Conservation (phyloP, 2,113 vertebrate genomes). For the Channa argus region DNA sequence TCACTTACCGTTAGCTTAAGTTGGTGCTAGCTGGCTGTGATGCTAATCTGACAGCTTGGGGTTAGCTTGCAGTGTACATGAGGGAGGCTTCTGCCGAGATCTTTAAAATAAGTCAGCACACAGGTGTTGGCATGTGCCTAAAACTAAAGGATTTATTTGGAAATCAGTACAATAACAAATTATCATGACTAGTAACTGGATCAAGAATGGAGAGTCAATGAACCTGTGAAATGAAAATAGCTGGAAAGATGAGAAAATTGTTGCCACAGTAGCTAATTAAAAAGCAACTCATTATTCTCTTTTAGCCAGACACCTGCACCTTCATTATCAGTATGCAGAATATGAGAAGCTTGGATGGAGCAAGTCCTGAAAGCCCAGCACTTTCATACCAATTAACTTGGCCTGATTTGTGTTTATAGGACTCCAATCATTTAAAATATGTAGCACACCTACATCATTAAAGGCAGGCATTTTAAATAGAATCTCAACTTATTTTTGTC, state of each 20-base stretch:
- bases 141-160: too few relatives aligned
- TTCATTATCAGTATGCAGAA: neutral
- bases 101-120: too few relatives aligned
- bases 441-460: constrained; percentile 6
- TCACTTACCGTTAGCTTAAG: constrained; percentile 12
- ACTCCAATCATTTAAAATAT: constrained; percentile 7
- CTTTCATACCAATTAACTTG: neutral
- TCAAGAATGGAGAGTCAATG: too few relatives aligned
- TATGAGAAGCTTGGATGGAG: neutral
- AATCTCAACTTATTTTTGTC: neutral
- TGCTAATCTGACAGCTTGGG: constrained; percentile 1
- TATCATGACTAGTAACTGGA: too few relatives aligned
- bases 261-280: neutral
- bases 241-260: neutral
- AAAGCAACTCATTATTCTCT: neutral
- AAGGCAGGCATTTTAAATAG: neutral
- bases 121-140: too few relatives aligned
- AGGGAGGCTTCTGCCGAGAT: too few relatives aligned
- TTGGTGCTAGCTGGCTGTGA: neutral
- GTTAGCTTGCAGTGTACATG: neutral
- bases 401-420: neutral
- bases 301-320: neutral
- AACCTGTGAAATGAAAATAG: neutral
- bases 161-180: too few relatives aligned
- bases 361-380: too few relatives aligned